phyloP scores from a whole-genome alignment of 2,113 vertebrate genomes.

The Pandion haliaetus region DNA sequence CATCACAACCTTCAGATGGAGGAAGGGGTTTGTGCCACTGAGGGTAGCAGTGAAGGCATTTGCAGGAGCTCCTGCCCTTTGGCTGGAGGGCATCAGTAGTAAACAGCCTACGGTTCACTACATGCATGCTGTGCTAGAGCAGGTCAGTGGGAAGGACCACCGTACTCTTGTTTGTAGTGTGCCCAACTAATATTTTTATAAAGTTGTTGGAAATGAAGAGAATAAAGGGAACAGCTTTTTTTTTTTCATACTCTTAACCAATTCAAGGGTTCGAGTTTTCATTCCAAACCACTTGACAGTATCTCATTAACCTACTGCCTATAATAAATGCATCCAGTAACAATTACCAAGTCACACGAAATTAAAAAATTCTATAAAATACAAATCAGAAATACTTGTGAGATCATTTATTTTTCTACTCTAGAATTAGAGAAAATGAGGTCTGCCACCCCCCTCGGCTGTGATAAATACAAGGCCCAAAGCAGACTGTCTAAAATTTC shows the following conservation, averaged over 20 bases:
- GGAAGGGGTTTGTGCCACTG: neutral
- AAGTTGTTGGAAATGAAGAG: neutral
- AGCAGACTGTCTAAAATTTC: neutral
- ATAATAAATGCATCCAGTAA: slow-evolving; percentile 29
- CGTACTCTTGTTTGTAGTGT: neutral
- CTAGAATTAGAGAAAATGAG: slow-evolving; percentile 9
- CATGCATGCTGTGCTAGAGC: neutral
- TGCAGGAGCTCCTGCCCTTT: neutral
- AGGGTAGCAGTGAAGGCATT: neutral
- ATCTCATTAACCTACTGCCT: slow-evolving; percentile 22
- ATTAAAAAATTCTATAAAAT: slow-evolving; percentile 4
- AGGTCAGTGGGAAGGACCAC: neutral
- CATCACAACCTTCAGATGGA: neutral
- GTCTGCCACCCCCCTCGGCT: neutral
- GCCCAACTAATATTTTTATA: neutral
- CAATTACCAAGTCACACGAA: neutral
- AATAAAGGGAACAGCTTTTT: neutral
- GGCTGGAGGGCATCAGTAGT: neutral
- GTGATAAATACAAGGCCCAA: neutral
- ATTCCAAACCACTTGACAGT: slow-evolving; percentile 2
- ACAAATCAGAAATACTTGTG: neutral
- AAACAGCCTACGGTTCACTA: neutral
- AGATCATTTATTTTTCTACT: neutral
- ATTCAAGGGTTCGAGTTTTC: neutral
- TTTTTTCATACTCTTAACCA: neutral